These are phyloP conservation scores for Peribatodes rhomboidaria DNA, from an alignment of 2,888 invertebrate species.

Conservation along the genomic window DNA sequence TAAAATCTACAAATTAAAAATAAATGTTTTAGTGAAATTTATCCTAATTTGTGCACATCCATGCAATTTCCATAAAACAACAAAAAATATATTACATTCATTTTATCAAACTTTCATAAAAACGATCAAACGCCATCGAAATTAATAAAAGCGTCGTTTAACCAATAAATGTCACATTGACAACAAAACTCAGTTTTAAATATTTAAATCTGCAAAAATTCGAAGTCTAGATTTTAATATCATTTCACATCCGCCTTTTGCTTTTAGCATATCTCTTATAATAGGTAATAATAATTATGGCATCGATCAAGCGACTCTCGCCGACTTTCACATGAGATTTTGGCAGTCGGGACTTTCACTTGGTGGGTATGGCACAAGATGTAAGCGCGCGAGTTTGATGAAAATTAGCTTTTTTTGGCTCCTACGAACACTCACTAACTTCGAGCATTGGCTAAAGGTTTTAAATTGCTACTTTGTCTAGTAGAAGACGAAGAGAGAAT, in stretches of 20 bases:
- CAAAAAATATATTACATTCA: neutral
- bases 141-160: neutral
- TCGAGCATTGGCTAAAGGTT: too few relatives aligned
- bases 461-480: too few relatives aligned
- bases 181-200: slow-evolving; percentile 7
- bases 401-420: neutral
- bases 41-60: too few relatives aligned
- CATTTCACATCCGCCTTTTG: slow-evolving; percentile 75
- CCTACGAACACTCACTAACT: too few relatives aligned
- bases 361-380: slow-evolving; percentile 49
- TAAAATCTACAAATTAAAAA: too few relatives aligned
- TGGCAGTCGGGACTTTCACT: slow-evolving; percentile 83
- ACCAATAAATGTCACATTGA: slow-evolving; percentile 16
- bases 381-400: slow-evolving; percentile 38
- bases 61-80: too few relatives aligned
- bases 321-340: slow-evolving; percentile 83
- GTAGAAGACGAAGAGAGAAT: too few relatives aligned
- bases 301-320: slow-evolving; percentile 82
- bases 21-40: too few relatives aligned
- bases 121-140: neutral
- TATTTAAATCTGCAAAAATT: slow-evolving; percentile 28
- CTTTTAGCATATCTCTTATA: slow-evolving; percentile 84
- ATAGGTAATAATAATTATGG: slow-evolving; percentile 85
- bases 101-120: neutral
- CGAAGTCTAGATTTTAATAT: slow-evolving; percentile 52